Evolutionary conservation across 2,113 vertebrate genomes (phyloP), one percentile per base, ranked within the genome.

Genomic region (Oreochromis niloticus): DNA sequence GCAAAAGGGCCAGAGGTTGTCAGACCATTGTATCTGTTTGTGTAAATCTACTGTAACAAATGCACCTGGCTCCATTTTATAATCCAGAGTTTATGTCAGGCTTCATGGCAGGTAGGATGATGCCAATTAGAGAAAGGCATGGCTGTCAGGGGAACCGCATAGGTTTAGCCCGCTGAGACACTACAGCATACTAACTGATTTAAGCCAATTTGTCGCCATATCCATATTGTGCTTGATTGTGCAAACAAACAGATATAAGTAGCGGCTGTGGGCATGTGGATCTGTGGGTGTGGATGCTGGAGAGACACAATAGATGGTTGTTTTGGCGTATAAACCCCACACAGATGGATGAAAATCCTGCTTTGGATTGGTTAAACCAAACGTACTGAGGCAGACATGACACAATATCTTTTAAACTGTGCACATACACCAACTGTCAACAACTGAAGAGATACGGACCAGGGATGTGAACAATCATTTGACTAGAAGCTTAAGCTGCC

Each of bases 321-420:
- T 84, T 94, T 94, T 91, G 92, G 90, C 87, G 32, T 87, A 80
- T 91, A 92, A 92, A 86, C 83, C 87, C 84, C 85, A 84, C 85
- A 89, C 92, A 93, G 91, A 93, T 87, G 87, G 90, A 89, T 90
- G 57, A 90, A 85, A 82, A 89, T 92, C 83, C 59, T 84, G 89
- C 83, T 71, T 87, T 32, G 75, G 48, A 87, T 81, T 55, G 52
- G 63, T 55, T 32, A 87, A 90, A 91, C 30, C 54, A 85, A 89
- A 89, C 5, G 24, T 87, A 93, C 88, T 88, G 84, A 85, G 81
- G 90, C 71, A 87, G 80, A 93, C 79, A 84, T 89, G 73, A 86
- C 56, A 85, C 43, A 80, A 82, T 80, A 88, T 81, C 68, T 83
- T 52, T 88, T 55, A 78, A 90, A 91, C 19, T 52, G 63, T 85